Percentiles rank a stretch among this genome's conserved stretches.
phyloP scores from a whole-genome alignment of 2,797 vertebrate genomes.

The Ficedula albicollis region DNA sequence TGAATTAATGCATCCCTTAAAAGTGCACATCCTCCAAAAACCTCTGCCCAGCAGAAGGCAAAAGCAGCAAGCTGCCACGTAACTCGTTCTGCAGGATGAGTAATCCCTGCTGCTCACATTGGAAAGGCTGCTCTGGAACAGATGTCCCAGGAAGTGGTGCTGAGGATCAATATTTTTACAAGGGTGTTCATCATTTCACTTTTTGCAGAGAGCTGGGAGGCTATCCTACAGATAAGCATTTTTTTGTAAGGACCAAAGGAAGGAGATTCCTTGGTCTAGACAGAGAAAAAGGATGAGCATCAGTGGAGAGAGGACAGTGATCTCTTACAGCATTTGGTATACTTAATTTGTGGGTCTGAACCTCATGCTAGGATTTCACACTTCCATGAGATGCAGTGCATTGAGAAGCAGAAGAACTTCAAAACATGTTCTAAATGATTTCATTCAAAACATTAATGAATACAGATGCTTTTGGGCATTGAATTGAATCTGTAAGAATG shows the following conservation, averaged over 20 bases:
- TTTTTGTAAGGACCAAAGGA: neutral
- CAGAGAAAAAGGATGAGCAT: neutral
- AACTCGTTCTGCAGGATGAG: neutral
- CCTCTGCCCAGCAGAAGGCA: neutral
- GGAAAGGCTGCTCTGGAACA: neutral
- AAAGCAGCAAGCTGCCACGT: neutral
- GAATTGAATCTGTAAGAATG: neutral
- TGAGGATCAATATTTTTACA: neutral
- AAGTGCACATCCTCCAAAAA: neutral
- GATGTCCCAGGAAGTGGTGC: fast-evolving
- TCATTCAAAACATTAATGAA: neutral
- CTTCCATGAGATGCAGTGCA: neutral
- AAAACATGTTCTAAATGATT: neutral
- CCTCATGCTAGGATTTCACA: neutral
- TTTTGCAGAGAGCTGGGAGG: neutral
- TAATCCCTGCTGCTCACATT: neutral
- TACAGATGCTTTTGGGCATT: neutral
- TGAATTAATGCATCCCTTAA: neutral
- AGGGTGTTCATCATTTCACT: neutral
- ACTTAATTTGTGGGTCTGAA: neutral
- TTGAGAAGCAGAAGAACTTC: neutral
- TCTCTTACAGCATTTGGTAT: neutral
- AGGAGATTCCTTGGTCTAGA: neutral
- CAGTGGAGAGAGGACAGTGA: neutral
- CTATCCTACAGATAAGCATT: neutral